phyloP scores from a whole-genome alignment of 2,113 vertebrate species.

The human (Homo sapiens) region GRCh38 chr20:39956001-39956500 shows the following conservation, averaged over 20 bases:
- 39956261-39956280: not conserved
- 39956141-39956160: slow-evolving; percentile 46
- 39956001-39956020: slow-evolving; percentile 44
- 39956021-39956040: not conserved
- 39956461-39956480: not conserved
- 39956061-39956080: slow-evolving; percentile 66
- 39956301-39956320: slow-evolving; percentile 48
- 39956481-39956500: not conserved
- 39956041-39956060: slow-evolving; percentile 22
- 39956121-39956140: slow-evolving; percentile 55
- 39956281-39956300: slow-evolving; percentile 23
- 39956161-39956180: slow-evolving; percentile 47
- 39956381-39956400: not conserved
- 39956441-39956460: not conserved
- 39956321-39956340: not conserved
- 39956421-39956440: not conserved
- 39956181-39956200: slow-evolving; percentile 48
- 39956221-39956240: not conserved
- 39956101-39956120: slow-evolving; percentile 23
- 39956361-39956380: not conserved
- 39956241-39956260: not conserved
- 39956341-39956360: not conserved
- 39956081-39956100: not conserved
- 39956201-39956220: not conserved
- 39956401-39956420: not conserved